phyloP scores from a whole-genome alignment of 37 sponge, comb jelly and placozoan genomes.

The Bolinopsis microptera region DNA sequence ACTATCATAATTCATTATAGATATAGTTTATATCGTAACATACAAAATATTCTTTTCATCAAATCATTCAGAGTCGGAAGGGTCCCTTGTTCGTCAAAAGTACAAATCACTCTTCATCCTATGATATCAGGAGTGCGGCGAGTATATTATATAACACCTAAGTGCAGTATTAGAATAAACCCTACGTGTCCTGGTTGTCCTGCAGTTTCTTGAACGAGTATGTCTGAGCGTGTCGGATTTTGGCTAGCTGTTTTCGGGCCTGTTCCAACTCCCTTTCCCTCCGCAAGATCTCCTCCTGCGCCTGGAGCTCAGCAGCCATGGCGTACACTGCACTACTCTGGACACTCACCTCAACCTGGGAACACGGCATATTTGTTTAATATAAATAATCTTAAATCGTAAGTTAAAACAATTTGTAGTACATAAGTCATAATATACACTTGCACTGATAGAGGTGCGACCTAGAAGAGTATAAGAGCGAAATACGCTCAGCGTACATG shows the following conservation, averaged over 20 bases:
- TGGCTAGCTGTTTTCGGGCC: slow-evolving; percentile 76
- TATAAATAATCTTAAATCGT: too few relatives aligned
- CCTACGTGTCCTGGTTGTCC: background rate
- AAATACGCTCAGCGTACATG: too few relatives aligned
- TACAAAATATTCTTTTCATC: slow-evolving; percentile 51
- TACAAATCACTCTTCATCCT: background rate
- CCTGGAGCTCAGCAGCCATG: slow-evolving; percentile 81
- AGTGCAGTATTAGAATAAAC: background rate
- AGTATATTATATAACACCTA: background rate
- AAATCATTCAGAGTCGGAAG: background rate
- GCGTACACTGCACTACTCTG: slow-evolving; percentile 56
- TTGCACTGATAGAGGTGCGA: too few relatives aligned
- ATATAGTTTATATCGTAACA: slow-evolving; percentile 42
- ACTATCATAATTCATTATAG: slow-evolving; percentile 54
- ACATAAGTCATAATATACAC: too few relatives aligned
- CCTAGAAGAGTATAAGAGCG: too few relatives aligned
- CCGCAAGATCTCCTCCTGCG: slow-evolving; percentile 76
- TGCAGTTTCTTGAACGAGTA: slow-evolving; percentile 62
- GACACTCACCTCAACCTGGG: slow-evolving; percentile 37
- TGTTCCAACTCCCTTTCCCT: slow-evolving; percentile 89
- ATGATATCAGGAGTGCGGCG: background rate
- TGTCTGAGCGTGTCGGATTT: slow-evolving; percentile 68
- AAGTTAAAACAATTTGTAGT: too few relatives aligned
- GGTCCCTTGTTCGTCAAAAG: background rate
- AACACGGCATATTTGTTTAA: background rate